Conservation (phyloP, 1,140 invertebrate genomes). For the Caenorhabditis latens region DNA sequence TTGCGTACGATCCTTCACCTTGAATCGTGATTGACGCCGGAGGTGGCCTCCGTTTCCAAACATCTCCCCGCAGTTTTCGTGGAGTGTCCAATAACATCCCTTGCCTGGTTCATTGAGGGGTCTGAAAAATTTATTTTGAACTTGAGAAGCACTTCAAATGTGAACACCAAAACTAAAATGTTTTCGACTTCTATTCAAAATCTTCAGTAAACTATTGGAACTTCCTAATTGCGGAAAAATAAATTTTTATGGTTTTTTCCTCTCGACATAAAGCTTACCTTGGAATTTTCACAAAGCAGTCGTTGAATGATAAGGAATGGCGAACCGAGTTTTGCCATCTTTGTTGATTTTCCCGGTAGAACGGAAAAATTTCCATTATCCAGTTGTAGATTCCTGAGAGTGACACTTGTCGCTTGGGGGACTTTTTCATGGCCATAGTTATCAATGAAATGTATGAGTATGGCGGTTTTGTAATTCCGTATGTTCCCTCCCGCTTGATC, state of each 20-base stretch:
- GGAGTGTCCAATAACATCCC: slow-evolving; percentile 97
- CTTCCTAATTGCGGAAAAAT: too few relatives aligned
- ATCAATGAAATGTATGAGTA: slow-evolving; percentile 99
- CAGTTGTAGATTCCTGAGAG: slow-evolving; percentile 99
- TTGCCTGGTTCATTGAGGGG: slow-evolving; percentile 96
- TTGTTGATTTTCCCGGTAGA: slow-evolving; percentile 95
- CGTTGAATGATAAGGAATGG: slow-evolving; percentile 94
- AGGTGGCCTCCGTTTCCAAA: slow-evolving; percentile 99
- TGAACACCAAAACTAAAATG: too few relatives aligned
- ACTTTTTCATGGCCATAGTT: slow-evolving; percentile 99
- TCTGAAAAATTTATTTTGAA: slow-evolving; percentile 77
- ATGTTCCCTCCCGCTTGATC: slow-evolving; percentile 83
- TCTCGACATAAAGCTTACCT: slow-evolving; percentile 69
- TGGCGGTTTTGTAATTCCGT: slow-evolving; percentile 96
- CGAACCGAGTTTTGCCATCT: slow-evolving; percentile 99
- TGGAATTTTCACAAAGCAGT: slow-evolving; percentile 98
- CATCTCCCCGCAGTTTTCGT: slow-evolving; percentile 99
- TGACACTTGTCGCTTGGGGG: slow-evolving; percentile 94
- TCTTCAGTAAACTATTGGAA: too few relatives aligned
- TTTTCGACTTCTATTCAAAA: too few relatives aligned
- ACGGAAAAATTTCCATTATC: slow-evolving; percentile 99
- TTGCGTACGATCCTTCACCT: slow-evolving; percentile 79
- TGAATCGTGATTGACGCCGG: slow-evolving; percentile 95
- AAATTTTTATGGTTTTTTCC: too few relatives aligned
- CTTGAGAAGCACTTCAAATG: too few relatives aligned